Evolutionary conservation across 2,797 vertebrate genomes (phyloP), one percentile per base, ranked within the genome.

Genomic region (Poeciliopsis infans): DNA sequence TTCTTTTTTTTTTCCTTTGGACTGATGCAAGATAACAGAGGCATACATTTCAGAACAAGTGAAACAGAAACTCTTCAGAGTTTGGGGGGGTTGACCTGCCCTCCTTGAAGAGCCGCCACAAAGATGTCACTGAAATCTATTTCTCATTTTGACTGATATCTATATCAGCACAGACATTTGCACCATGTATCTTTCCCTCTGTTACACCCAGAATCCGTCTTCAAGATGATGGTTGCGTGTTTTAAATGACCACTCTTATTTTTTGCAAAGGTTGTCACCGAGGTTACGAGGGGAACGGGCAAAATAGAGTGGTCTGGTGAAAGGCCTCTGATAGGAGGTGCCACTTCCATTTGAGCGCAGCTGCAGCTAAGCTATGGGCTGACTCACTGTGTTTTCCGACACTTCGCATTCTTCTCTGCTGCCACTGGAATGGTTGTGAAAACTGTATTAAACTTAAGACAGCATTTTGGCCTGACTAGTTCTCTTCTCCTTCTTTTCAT

Each of bases 321-420:
- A 93, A 93, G 89, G 86, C 85, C 88, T 88, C 86, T 95, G 95
- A 95, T 94, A 91, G 85, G 92, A 93, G 90, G 91, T 95, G 94
- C 94, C 94, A 94, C 92, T 94, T 95, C 90, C 89, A 90, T 94
- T 95, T 91, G 85, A 83, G 87, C 87, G 53, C 94, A 93, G 92
- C 94, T 94, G 91, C 88, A 78, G 87, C 90, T 86, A 81, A 90
- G 91, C 81, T 85, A 70, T 41, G 78, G 84, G 75, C 91, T 78
- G 87, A 89, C 90, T 92, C 90, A 69, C 89, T 90, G 93, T 95
- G 94, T 89, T 47, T 87, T 85, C 91, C 87, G 92, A 94, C 94
- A 89, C 91, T 87, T 92, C 76, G 71, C 88, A 93, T 95, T 95
- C 89, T 90, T 90, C 86, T 93, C 89, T 88, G 80, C 79, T 82